Conservation (phyloP, 2,888 invertebrate species). For the Drosophila anomelani region DNA sequence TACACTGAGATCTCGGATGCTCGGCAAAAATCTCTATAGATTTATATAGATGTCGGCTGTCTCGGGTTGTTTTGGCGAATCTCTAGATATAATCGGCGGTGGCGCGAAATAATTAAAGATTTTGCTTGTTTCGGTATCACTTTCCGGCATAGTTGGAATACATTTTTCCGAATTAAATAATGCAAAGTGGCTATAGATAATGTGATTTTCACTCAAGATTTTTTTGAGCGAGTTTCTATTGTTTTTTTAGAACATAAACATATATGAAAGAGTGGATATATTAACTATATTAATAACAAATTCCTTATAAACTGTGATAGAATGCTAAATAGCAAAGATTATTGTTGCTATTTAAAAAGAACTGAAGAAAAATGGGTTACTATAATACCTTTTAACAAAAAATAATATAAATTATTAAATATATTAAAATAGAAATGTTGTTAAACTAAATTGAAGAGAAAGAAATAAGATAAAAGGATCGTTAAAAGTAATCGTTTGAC, state of each 20-base stretch:
- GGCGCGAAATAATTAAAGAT: constrained; percentile 9
- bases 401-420: background rate
- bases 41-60: constrained; percentile 9
- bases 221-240: background rate
- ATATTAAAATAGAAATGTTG: background rate
- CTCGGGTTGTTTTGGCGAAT: constrained; percentile 12
- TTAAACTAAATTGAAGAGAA: background rate
- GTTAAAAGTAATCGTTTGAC: no score
- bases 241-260: background rate
- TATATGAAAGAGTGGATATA: background rate
- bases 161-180: constrained; percentile 5
- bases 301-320: background rate
- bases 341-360: background rate
- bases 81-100: constrained; percentile 5
- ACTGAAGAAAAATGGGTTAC: background rate
- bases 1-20: constrained; percentile 3
- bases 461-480: background rate
- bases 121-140: constrained; percentile 12
- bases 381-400: background rate
- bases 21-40: constrained; percentile 1
- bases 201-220: background rate
- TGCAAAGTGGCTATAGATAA: background rate
- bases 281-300: background rate
- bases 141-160: background rate
- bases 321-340: background rate